Evolutionary conservation across 2,113 vertebrate species (phyloP).

Genomic region (Oryzias woworae): DNA sequence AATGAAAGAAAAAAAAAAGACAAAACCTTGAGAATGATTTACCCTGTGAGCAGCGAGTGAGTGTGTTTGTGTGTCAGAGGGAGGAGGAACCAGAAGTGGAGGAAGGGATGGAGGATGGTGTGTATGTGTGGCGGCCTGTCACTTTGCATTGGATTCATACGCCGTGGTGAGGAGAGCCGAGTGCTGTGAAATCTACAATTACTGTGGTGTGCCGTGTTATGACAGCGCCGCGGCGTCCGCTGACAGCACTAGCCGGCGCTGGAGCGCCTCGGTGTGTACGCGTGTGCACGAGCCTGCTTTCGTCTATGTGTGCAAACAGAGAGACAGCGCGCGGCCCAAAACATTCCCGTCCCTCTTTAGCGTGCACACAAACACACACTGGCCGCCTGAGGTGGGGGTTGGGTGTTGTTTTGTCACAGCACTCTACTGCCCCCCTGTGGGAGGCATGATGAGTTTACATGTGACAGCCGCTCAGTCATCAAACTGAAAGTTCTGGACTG

Average conservation of each 20-base stretch:
- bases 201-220: constrained; percentile 75
- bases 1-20: not conserved
- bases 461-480: too few species aligned
- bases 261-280: constrained; percentile 32
- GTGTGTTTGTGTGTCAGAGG: constrained; percentile 17
- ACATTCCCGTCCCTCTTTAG: constrained; percentile 37
- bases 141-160: constrained; percentile 59
- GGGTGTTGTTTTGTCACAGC: not conserved
- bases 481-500: too few species aligned
- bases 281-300: not conserved
- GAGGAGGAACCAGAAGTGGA: constrained; percentile 12
- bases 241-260: constrained; percentile 63
- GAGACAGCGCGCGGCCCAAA: constrained; percentile 50
- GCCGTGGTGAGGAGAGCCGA: constrained; percentile 34
- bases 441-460: too few species aligned
- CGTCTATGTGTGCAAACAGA: constrained; percentile 66
- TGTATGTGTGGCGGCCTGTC: constrained; percentile 55
- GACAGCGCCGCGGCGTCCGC: constrained; percentile 68
- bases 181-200: constrained; percentile 79
- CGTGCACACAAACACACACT: not conserved
- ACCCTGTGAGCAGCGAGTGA: constrained; percentile 17
- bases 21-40: constrained; percentile 20
- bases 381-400: not conserved
- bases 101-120: constrained; percentile 24
- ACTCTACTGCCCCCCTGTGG: not conserved